These are phyloP conservation scores for Cephus spinipes DNA, from an alignment of 2,888 invertebrate genomes.

Conservation along the genomic window DNA sequence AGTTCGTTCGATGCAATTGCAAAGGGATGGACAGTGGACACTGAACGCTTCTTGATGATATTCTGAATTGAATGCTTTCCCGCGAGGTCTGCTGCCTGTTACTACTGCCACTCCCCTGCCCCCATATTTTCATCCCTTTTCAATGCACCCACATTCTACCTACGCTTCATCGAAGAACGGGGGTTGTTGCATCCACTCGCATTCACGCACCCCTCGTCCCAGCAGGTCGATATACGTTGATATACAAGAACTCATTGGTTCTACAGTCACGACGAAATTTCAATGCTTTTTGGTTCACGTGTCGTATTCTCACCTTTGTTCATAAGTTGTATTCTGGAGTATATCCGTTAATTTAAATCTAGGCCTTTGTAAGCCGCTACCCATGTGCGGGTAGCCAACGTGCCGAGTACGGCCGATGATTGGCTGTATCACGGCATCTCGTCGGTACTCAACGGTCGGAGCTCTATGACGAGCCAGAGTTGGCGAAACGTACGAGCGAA, in stretches of 20 bases:
- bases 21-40: background rate
- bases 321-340: no score
- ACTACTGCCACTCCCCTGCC: slow-evolving; percentile 17
- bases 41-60: slow-evolving; percentile 26
- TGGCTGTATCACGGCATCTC: no score
- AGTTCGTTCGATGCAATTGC: background rate
- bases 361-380: background rate
- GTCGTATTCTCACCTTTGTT: background rate
- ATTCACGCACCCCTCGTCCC: slow-evolving; percentile 48
- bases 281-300: background rate
- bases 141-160: background rate
- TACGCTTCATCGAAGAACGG: slow-evolving; percentile 4
- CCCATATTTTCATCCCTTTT: background rate
- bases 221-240: slow-evolving; percentile 55
- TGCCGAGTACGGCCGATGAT: no score
- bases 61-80: slow-evolving; percentile 52
- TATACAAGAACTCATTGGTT: slow-evolving; percentile 8
- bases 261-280: background rate
- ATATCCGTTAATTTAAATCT: background rate
- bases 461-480: no score
- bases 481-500: no score
- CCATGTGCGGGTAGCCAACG: no score
- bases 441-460: no score
- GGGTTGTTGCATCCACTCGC: slow-evolving; percentile 46
- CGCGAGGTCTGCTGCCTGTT: slow-evolving; percentile 30